Conservation (phyloP, 2,888 invertebrate genomes). For the Drosophila birchii region DNA sequence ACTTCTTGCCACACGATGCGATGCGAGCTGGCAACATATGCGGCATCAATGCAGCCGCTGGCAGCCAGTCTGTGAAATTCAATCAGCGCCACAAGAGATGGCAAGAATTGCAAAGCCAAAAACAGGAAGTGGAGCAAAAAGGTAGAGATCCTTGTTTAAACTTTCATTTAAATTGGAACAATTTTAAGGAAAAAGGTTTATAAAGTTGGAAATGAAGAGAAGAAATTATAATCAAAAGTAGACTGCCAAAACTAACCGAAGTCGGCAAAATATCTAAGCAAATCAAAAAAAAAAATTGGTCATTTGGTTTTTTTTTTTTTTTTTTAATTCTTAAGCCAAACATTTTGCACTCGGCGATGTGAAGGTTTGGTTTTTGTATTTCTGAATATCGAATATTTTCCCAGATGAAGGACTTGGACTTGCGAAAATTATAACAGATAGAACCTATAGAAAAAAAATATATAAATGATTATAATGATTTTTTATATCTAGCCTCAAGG, state of each 20-base stretch:
- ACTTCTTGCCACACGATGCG: constrained; percentile 55
- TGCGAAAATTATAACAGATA: background rate
- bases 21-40: constrained; percentile 57
- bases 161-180: background rate
- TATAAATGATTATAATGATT: too few species aligned
- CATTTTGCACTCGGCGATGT: background rate
- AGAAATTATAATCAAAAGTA: too few species aligned
- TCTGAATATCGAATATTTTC: too few species aligned
- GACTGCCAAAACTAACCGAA: background rate
- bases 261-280: too few species aligned
- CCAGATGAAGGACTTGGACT: too few species aligned
- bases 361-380: background rate
- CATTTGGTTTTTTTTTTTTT: too few species aligned
- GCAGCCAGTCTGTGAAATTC: constrained; percentile 59
- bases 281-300: too few species aligned
- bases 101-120: constrained; percentile 34
- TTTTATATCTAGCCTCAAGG: too few species aligned
- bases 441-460: too few species aligned
- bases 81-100: constrained; percentile 53
- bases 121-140: constrained; percentile 19
- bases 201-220: background rate
- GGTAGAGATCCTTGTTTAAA: background rate
- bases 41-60: constrained; percentile 29
- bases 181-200: background rate
- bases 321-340: background rate